Evolutionary conservation across 2,888 invertebrate species (phyloP).

Genomic region (Euplagia quadripunctaria): DNA sequence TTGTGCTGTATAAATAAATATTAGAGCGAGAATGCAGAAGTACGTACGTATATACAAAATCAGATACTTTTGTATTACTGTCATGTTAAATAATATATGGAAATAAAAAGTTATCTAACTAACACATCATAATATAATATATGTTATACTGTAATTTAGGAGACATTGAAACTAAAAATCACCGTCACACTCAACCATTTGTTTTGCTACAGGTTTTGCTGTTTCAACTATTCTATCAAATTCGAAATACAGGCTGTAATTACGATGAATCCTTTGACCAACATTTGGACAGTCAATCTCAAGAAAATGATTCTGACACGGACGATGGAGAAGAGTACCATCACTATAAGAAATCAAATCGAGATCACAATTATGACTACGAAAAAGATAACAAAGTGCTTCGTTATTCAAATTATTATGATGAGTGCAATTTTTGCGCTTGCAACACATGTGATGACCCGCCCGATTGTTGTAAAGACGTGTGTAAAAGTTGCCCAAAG

Average conservation of each 20-base stretch:
- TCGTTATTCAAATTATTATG: not conserved
- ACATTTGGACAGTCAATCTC: conserved; percentile 23
- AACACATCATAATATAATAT: not conserved
- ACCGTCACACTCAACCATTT: not conserved
- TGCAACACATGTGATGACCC: conserved; percentile 56
- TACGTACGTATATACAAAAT: not conserved
- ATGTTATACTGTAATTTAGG: not conserved
- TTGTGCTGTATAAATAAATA: not conserved
- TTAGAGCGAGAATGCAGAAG: not conserved
- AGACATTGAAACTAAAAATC: not conserved
- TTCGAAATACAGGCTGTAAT: conserved; percentile 30
- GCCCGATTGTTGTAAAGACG: conserved; percentile 56
- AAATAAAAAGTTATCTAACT: not conserved
- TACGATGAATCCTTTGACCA: conserved; percentile 15
- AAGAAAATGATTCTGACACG: conserved; percentile 26
- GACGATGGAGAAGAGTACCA: conserved; percentile 25
- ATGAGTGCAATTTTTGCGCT: conserved; percentile 50
- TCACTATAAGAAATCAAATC: conserved; percentile 16
- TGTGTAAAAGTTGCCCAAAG: conserved; percentile 49
- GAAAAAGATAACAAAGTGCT: not conserved
- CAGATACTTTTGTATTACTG: not conserved
- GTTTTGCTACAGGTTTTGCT: conserved; percentile 35
- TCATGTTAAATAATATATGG: not conserved
- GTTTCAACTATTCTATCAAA: conserved; percentile 28
- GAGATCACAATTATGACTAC: conserved; percentile 10